phyloP scores from a whole-genome alignment of 2,113 vertebrate species.

The Myrmecobius fasciatus region DNA sequence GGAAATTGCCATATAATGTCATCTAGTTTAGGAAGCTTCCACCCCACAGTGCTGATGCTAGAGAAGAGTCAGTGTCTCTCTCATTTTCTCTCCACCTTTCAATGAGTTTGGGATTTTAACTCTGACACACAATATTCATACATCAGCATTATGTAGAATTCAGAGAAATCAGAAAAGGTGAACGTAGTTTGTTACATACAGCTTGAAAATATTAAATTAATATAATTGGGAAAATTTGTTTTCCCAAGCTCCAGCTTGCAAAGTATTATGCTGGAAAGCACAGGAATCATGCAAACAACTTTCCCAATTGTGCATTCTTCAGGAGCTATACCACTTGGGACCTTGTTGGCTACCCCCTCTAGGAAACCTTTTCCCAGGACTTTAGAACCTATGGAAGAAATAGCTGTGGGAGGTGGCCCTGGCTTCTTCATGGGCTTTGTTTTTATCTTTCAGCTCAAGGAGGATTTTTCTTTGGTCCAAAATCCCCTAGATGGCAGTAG shows the following conservation, averaged over 20 bases:
- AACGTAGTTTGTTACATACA: slow-evolving; percentile 43
- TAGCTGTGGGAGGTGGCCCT: slow-evolving; percentile 55
- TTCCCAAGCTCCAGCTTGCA: slow-evolving; percentile 74
- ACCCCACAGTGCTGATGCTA: background rate
- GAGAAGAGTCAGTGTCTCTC: slow-evolving; percentile 38
- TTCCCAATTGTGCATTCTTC: slow-evolving; percentile 57
- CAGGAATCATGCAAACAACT: slow-evolving; percentile 33
- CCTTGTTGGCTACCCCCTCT: slow-evolving; percentile 69
- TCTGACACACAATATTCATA: slow-evolving; percentile 38
- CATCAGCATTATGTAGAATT: background rate
- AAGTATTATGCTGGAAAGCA: slow-evolving; percentile 74
- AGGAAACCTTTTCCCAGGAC: slow-evolving; percentile 61
- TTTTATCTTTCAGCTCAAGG: slow-evolving; percentile 65
- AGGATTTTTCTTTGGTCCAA: slow-evolving; percentile 52
- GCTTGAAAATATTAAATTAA: slow-evolving; percentile 65
- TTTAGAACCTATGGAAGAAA: slow-evolving; percentile 62
- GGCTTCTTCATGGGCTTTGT: slow-evolving; percentile 66
- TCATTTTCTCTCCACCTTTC: slow-evolving; percentile 54
- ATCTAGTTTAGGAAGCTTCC: slow-evolving; percentile 6
- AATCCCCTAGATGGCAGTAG: slow-evolving; percentile 88
- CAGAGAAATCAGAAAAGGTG: slow-evolving; percentile 51
- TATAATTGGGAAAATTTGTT: slow-evolving; percentile 61
- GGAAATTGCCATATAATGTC: slow-evolving; percentile 27
- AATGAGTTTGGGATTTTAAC: slow-evolving; percentile 35
- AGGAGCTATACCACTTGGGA: slow-evolving; percentile 42